Evolutionary conservation across 2,113 vertebrate species (phyloP).

Genomic region (Planiliza haematocheilus): DNA sequence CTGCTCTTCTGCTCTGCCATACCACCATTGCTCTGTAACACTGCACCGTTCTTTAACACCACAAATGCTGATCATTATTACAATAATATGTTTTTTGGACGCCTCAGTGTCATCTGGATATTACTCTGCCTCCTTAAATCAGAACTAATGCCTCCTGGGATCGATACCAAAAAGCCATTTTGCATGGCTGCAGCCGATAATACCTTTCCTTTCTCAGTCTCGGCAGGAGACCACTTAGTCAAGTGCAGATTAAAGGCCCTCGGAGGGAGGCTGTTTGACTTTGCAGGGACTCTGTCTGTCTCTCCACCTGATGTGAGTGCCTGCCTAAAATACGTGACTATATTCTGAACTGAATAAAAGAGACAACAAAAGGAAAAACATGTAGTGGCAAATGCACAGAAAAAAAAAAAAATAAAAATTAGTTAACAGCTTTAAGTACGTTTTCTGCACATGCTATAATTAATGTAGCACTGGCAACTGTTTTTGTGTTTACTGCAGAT

Average conservation of each 20-base stretch:
- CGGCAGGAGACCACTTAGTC: conserved; percentile 31
- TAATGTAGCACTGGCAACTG: too few relatives aligned
- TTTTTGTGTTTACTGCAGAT: too few relatives aligned
- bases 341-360: not conserved
- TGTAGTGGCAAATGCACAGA: not conserved
- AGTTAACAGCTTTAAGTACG: too few relatives aligned
- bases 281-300: not conserved
- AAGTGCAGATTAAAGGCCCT: conserved; percentile 22
- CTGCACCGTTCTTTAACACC: not conserved
- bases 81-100: not conserved
- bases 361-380: not conserved
- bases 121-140: conserved; percentile 1
- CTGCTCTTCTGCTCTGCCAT: conserved; percentile 11
- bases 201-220: conserved; percentile 8
- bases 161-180: conserved; percentile 35
- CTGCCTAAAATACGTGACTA: not conserved
- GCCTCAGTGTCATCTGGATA: conserved; percentile 10
- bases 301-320: not conserved
- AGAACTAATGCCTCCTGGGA: conserved; percentile 13
- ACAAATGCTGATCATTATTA: too few relatives aligned
- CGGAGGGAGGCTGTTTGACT: conserved; percentile 5
- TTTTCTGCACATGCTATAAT: too few relatives aligned
- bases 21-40: not conserved
- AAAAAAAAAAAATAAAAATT: too few relatives aligned
- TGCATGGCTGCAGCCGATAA: not conserved